Percentiles rank a stretch among this genome's conserved stretches.
These are phyloP conservation scores for Rostratula benghalensis DNA, from an alignment of 2,113 vertebrate species.

Conservation along the genomic window DNA sequence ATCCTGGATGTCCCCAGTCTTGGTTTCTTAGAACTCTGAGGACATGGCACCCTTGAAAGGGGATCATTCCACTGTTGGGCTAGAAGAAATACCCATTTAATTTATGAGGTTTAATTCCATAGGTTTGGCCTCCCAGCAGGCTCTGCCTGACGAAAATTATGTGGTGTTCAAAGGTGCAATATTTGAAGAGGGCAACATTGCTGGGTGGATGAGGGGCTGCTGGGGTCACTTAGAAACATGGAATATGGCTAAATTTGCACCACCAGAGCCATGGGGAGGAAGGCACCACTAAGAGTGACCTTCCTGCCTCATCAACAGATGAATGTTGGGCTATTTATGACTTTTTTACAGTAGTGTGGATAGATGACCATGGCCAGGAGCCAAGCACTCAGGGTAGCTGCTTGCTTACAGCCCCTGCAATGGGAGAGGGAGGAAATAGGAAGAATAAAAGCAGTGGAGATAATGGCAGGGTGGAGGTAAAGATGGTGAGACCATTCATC, in stretches of 20 bases:
- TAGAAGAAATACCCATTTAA: not conserved
- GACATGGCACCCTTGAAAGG: not conserved
- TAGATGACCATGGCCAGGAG: not conserved
- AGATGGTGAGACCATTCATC: not conserved
- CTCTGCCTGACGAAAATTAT: not conserved
- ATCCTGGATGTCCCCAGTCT: not conserved
- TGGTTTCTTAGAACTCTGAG: not conserved
- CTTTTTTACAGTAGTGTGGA: not conserved
- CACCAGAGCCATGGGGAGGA: not conserved
- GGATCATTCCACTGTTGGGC: not conserved
- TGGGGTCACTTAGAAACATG: not conserved
- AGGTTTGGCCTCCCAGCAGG: not conserved
- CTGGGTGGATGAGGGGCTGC: not conserved
- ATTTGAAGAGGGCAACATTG: fast-evolving
- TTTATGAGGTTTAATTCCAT: not conserved
- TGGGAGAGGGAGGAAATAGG: not conserved
- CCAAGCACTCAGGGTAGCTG: not conserved
- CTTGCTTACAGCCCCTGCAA: not conserved
- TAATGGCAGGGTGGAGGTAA: not conserved
- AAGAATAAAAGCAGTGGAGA: not conserved
- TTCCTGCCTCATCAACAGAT: not conserved
- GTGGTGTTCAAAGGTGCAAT: not conserved
- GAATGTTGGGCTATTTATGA: not conserved
- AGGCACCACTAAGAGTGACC: not conserved
- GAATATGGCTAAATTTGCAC: fast-evolving